A percentile compares a stretch with the other conserved stretches of the same genome.
These are phyloP conservation scores for Delphinapterus leucas DNA, from an alignment of 2,113 vertebrate species.

Conservation along the genomic window DNA sequence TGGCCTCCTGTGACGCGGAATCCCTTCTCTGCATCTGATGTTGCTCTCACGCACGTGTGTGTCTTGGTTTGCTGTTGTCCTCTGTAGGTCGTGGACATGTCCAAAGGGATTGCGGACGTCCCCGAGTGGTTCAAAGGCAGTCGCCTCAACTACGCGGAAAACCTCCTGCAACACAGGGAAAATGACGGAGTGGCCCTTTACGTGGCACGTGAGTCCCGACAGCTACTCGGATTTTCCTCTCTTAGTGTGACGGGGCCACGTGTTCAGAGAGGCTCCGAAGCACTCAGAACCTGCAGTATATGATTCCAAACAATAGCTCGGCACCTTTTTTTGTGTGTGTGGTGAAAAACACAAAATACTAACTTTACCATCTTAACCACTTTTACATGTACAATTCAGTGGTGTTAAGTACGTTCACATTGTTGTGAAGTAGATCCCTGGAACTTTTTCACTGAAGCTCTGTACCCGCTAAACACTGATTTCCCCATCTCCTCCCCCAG, in stretches of 20 bases:
- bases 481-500: not conserved
- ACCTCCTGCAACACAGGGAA: conserved; percentile 91
- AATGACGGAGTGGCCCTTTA: conserved; percentile 95
- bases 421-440: not conserved
- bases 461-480: not conserved
- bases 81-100: conserved; percentile 90
- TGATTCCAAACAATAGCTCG: not conserved
- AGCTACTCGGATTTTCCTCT: accelerated
- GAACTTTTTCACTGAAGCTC: not conserved
- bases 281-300: accelerated
- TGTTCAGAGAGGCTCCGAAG: not conserved
- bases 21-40: accelerated
- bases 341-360: not conserved
- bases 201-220: conserved; percentile 87
- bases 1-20: accelerated
- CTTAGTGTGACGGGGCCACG: accelerated
- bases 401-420: not conserved
- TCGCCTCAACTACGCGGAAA: conserved; percentile 95
- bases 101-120: conserved; percentile 90
- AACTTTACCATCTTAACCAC: not conserved
- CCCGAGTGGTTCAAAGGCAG: conserved; percentile 97
- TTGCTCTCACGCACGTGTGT: accelerated
- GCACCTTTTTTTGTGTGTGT: too few species aligned
- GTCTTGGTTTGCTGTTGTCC: accelerated
- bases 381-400: not conserved